A percentile compares a stretch with the other conserved stretches of the same genome.
Evolutionary conservation across 2,888 invertebrate species (phyloP).

Genomic region (Macroteleia sp.): DNA sequence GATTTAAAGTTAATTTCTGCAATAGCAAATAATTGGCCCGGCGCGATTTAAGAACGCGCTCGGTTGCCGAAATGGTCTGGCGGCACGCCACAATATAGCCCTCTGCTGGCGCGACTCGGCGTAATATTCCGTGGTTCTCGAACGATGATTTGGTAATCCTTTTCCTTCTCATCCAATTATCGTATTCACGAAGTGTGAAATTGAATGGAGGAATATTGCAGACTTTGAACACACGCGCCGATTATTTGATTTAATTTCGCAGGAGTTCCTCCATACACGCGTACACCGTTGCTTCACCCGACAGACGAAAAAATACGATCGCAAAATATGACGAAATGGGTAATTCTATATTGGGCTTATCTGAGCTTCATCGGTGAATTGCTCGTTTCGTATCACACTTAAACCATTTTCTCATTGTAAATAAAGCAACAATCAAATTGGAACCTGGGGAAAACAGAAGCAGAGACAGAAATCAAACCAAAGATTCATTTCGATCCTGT

Average conservation of each 20-base stretch:
- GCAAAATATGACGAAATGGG: constrained; percentile 42
- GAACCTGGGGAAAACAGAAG: too few relatives aligned
- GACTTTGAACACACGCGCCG: constrained; percentile 64
- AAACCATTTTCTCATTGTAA: constrained; percentile 37
- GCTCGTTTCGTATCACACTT: constrained; percentile 19
- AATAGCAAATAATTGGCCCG: constrained; percentile 80
- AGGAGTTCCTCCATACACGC: constrained; percentile 24
- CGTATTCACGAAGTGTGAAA: constrained; percentile 66
- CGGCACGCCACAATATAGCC: constrained; percentile 76
- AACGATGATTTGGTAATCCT: constrained; percentile 66
- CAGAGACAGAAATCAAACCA: too few relatives aligned
- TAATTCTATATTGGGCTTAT: constrained; percentile 12
- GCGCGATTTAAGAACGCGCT: constrained; percentile 68
- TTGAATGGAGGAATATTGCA: constrained; percentile 66
- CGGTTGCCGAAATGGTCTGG: constrained; percentile 71
- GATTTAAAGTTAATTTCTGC: constrained; percentile 79
- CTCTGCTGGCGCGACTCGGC: constrained; percentile 45
- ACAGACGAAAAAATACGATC: constrained; percentile 31
- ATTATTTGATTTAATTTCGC: constrained; percentile 65
- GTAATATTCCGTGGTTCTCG: constrained; percentile 64
- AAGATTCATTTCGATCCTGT: too few relatives aligned
- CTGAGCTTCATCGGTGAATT: constrained; percentile 27
- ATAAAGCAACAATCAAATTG: too few relatives aligned
- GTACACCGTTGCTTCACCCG: neutral
- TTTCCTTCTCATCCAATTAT: constrained; percentile 66